These are phyloP conservation scores for Drosophila longiperda DNA, from an alignment of 2,888 invertebrate species.

Conservation along the genomic window DNA sequence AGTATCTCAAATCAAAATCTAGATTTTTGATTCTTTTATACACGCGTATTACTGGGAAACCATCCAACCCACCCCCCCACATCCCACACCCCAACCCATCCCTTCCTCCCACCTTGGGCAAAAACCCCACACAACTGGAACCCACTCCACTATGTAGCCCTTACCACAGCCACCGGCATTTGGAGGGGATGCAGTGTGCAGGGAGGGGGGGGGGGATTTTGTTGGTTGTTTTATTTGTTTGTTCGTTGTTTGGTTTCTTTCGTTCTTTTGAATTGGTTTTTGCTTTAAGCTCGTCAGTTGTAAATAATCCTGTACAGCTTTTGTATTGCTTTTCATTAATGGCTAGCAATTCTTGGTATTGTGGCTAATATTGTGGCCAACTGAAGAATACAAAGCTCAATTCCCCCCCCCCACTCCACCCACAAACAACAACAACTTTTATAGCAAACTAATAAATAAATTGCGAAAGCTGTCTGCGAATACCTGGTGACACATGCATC, in stretches of 20 bases:
- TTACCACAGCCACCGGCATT: slow-evolving; percentile 32
- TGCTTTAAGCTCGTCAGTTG: slow-evolving; percentile 73
- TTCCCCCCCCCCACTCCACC: too few relatives aligned
- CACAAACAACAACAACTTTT: not conserved
- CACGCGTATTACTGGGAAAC: slow-evolving; percentile 61
- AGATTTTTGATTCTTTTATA: slow-evolving; percentile 76
- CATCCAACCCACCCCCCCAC: not conserved
- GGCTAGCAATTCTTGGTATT: slow-evolving; percentile 14
- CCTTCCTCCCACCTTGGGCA: not conserved
- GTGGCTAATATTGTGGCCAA: slow-evolving; percentile 40
- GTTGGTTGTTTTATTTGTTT: slow-evolving; percentile 50
- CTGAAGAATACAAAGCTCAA: slow-evolving; percentile 12
- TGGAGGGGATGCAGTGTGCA: not conserved
- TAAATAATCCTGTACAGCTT: slow-evolving; percentile 73
- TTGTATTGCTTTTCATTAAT: slow-evolving; percentile 62
- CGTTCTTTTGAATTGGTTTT: slow-evolving; percentile 60
- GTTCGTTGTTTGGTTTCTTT: slow-evolving; percentile 57
- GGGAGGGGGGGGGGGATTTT: not conserved
- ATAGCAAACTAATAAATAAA: slow-evolving; percentile 34
- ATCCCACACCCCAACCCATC: not conserved
- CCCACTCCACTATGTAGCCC: slow-evolving; percentile 7
- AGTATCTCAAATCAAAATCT: slow-evolving; percentile 77
- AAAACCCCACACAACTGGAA: not conserved
- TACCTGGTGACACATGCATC: slow-evolving; percentile 30
- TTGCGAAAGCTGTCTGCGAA: not conserved